These are phyloP conservation scores for Sebastes iracundus DNA, from an alignment of 2,797 vertebrate genomes.

Conservation along the genomic window DNA sequence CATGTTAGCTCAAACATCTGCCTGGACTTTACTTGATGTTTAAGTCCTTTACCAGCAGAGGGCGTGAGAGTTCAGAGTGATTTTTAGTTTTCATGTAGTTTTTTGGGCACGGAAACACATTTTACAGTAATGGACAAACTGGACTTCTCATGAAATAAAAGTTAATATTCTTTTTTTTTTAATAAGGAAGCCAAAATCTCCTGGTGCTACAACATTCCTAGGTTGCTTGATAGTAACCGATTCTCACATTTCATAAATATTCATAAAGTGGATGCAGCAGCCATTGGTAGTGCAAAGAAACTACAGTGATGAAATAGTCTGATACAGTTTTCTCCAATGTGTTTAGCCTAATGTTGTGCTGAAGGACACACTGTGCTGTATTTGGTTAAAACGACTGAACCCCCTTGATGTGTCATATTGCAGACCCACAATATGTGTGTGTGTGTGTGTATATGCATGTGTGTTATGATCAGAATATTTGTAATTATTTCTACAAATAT, in stretches of 20 bases:
- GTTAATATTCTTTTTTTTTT: neutral
- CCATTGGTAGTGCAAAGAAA: neutral
- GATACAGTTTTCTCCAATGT: neutral
- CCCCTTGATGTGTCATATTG: neutral
- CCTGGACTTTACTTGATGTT: neutral
- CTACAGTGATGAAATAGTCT: neutral
- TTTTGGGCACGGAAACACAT: neutral
- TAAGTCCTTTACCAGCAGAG: conserved; percentile 17
- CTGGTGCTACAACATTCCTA: neutral
- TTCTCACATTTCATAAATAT: neutral
- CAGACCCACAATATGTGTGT: neutral
- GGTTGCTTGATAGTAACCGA: neutral
- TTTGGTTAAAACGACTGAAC: neutral
- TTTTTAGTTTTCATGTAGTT: neutral
- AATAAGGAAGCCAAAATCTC: neutral
- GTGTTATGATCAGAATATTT: neutral
- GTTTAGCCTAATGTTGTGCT: neutral
- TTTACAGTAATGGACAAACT: neutral
- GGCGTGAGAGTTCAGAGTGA: neutral
- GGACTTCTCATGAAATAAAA: neutral
- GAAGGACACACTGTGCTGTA: neutral
- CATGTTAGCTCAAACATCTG: neutral
- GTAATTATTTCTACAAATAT: neutral
- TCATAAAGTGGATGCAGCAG: neutral
- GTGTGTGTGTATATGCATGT: neutral